A percentile compares a stretch with the other conserved stretches of the same genome.
These are phyloP conservation scores for Pholis gunnellus DNA, from an alignment of 2,113 vertebrate genomes.

Conservation along the genomic window DNA sequence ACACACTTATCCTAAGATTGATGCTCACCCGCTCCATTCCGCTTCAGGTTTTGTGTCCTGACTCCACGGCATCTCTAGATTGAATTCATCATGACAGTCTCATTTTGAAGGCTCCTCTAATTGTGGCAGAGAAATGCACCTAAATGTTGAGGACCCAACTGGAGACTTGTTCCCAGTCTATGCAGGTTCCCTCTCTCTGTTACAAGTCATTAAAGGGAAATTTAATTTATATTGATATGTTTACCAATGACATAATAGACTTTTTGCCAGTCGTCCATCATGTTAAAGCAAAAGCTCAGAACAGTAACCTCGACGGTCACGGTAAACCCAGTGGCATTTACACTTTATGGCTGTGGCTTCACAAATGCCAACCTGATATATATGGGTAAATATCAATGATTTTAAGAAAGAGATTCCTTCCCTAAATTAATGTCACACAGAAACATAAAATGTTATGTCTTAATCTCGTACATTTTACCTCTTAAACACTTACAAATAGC, in stretches of 20 bases:
- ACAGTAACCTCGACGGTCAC: too few species aligned
- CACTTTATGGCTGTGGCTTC: not conserved
- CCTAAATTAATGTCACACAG: not conserved
- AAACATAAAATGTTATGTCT: not conserved
- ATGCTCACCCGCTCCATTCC: not conserved
- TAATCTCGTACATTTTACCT: not conserved
- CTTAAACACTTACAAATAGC: not conserved
- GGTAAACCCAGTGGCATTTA: not conserved
- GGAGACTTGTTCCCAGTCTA: not conserved
- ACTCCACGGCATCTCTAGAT: not conserved
- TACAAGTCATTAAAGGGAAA: not conserved
- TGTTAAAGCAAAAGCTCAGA: not conserved
- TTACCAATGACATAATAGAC: not conserved
- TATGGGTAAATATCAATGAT: not conserved
- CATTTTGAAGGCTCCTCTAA: not conserved
- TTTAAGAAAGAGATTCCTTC: not conserved
- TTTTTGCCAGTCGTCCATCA: not conserved
- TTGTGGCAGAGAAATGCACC: not conserved
- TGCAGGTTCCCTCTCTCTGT: not conserved
- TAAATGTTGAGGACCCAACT: not conserved
- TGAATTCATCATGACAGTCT: not conserved
- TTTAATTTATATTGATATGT: not conserved
- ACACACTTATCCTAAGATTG: not conserved
- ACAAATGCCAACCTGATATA: not conserved
- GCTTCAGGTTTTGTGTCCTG: not conserved